phyloP scores from a whole-genome alignment of 2,888 invertebrate genomes.

The Polylopha cassiicola region DNA sequence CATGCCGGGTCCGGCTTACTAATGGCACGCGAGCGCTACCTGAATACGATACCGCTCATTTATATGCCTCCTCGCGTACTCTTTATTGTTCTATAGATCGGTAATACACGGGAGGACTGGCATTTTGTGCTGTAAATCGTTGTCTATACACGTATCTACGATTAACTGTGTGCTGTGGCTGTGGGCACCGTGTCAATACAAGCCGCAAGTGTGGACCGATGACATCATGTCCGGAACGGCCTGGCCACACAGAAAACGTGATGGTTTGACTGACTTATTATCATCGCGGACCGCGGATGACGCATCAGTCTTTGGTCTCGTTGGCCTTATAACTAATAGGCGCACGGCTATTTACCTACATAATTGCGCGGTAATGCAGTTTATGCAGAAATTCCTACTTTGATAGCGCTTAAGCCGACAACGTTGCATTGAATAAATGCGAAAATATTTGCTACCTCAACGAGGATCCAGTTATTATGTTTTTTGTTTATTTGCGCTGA shows the following conservation, averaged over 20 bases:
- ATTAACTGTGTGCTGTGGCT: slow-evolving; percentile 66
- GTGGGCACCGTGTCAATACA: slow-evolving; percentile 59
- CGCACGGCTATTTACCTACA: slow-evolving; percentile 13
- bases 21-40: slow-evolving; percentile 64
- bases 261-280: slow-evolving; percentile 47
- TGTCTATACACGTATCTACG: slow-evolving; percentile 72
- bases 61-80: slow-evolving; percentile 62
- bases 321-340: slow-evolving; percentile 15
- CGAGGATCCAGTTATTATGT: not conserved
- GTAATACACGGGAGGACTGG: slow-evolving; percentile 76
- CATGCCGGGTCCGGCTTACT: slow-evolving; percentile 64
- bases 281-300: slow-evolving; percentile 44
- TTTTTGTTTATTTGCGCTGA: too few species aligned
- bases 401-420: slow-evolving; percentile 11
- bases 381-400: slow-evolving; percentile 18
- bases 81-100: slow-evolving; percentile 76
- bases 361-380: slow-evolving; percentile 22
- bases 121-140: slow-evolving; percentile 75
- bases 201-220: slow-evolving; percentile 60
- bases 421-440: slow-evolving; percentile 10
- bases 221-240: slow-evolving; percentile 71
- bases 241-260: slow-evolving; percentile 67
- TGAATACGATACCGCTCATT: slow-evolving; percentile 70
- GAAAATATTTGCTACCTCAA: not conserved
- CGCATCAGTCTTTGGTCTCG: slow-evolving; percentile 41